Evolutionary conservation across 64 coral and sea anemone genomes (phyloP).

Genomic region (Astreopora myriophthalma): DNA sequence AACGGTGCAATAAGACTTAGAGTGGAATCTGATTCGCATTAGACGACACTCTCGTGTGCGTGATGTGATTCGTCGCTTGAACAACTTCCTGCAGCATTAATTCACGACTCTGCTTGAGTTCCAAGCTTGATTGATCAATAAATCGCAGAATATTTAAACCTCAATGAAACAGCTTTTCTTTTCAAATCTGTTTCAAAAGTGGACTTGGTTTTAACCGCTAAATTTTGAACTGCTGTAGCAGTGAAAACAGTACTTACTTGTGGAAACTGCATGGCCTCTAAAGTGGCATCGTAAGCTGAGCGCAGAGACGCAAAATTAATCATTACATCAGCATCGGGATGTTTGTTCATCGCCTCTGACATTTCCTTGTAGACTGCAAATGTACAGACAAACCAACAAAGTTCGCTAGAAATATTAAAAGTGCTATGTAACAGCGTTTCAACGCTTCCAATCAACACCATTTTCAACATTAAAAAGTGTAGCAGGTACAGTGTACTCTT

Average conservation of each 20-base stretch:
- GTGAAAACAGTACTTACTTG: constrained; percentile 39
- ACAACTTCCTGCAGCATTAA: too few relatives aligned
- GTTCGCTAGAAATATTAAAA: background rate
- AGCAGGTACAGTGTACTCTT: background rate
- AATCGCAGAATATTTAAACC: too few relatives aligned
- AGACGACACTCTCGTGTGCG: too few relatives aligned
- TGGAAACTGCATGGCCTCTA: constrained; percentile 86
- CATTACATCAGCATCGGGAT: constrained; percentile 84
- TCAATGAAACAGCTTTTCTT: too few relatives aligned
- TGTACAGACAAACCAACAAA: background rate
- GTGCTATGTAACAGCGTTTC: background rate
- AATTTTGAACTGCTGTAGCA: background rate
- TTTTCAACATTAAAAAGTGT: background rate
- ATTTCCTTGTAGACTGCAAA: constrained; percentile 94
- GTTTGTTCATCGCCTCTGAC: constrained; percentile 93
- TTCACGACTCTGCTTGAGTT: too few relatives aligned
- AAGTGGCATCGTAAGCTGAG: constrained; percentile 93
- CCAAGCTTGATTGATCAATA: too few relatives aligned
- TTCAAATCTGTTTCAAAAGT: too few relatives aligned
- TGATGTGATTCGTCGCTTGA: too few relatives aligned
- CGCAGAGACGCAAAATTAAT: constrained; percentile 95
- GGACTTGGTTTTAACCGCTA: too few relatives aligned
- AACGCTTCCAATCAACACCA: too few relatives aligned
- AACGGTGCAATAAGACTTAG: background rate
- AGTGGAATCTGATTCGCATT: too few relatives aligned